Evolutionary conservation across 2,113 vertebrate species (phyloP), one percentile per base, ranked within the genome.

Genomic region (Takifugu flavidus): DNA sequence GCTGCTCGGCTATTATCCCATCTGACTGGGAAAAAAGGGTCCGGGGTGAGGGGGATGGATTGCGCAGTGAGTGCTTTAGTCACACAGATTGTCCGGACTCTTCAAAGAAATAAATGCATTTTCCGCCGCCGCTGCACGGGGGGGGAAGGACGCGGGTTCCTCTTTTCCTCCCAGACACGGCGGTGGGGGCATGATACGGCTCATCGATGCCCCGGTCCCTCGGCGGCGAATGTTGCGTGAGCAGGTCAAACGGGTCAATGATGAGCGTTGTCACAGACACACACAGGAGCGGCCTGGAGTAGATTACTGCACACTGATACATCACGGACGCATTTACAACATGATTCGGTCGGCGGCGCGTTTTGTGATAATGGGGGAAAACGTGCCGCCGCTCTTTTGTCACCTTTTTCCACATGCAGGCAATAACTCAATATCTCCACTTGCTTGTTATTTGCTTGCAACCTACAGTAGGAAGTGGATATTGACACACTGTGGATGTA

Each of bases 41-140:
- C 85, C 87, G 74, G 75, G 84, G 85, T 83, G 82, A 84, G 86
- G 82, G 86, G 83, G 78, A 80, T 85, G 87, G 79, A 85, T 86
- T 78, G 79, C 78, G 70, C 83, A 87, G 78, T 83, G 83, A 89
- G 84, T 87, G 89, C 87, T 90, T 91, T 88, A 90, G 89, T 91
- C 88, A 91, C 85, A 87, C 78, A 79, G 77, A 89, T 82, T 81
- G 82, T 82, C 76, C 70, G 56, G 73, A 78, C 85, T 83, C 85
- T 89, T 89, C 85, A 88, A 89, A 89, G 81, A 86, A 78, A 82
- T 82, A 77, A 84, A 88, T 77, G 79, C 70, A 79, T 85, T 84
- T 82, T 72, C 72, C 55, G 85, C 65, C 64, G 65, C 56, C 56
- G 70, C 75, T 64, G 70, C 80, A 75, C 74, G 54, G 34, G 73